phyloP scores from a whole-genome alignment of 2,113 vertebrate genomes.

The Apistogramma diplotaenia region DNA sequence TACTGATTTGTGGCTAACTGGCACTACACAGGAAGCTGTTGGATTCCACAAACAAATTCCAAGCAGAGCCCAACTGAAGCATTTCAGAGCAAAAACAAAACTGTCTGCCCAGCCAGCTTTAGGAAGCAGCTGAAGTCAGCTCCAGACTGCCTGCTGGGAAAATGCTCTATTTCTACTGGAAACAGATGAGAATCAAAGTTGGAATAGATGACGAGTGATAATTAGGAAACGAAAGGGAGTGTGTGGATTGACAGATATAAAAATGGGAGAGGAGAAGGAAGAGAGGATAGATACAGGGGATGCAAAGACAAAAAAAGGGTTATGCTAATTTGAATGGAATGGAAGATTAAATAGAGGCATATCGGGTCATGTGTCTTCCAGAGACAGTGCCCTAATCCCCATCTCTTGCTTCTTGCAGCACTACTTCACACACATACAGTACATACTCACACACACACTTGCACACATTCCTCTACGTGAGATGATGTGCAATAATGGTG shows the following conservation, averaged over 20 bases:
- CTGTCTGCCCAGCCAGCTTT: constrained; percentile 1
- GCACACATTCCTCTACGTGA: not conserved
- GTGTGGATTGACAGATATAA: not conserved
- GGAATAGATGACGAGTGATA: constrained; percentile 15
- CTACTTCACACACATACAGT: not conserved
- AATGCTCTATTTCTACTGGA: constrained; percentile 29
- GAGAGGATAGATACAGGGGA: not conserved
- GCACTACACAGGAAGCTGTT: not conserved
- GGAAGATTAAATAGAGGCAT: constrained; percentile 39
- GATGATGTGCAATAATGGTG: not conserved
- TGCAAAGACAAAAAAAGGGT: not conserved
- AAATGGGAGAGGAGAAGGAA: constrained; percentile 1
- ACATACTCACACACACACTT: not conserved
- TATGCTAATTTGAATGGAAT: constrained; percentile 49
- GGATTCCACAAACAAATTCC: constrained; percentile 2
- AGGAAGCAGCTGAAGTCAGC: constrained; percentile 46
- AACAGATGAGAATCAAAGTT: constrained; percentile 39
- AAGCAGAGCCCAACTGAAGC: constrained; percentile 7
- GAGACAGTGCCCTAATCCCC: constrained; percentile 17
- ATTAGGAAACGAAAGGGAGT: not conserved
- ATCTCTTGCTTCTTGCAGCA: not conserved
- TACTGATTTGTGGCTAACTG: not conserved
- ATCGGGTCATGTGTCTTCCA: constrained; percentile 23
- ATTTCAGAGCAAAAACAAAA: constrained; percentile 20
- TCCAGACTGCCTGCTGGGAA: constrained; percentile 13